Conservation (phyloP, 2,113 vertebrate genomes). For the Carollia perspicillata region DNA sequence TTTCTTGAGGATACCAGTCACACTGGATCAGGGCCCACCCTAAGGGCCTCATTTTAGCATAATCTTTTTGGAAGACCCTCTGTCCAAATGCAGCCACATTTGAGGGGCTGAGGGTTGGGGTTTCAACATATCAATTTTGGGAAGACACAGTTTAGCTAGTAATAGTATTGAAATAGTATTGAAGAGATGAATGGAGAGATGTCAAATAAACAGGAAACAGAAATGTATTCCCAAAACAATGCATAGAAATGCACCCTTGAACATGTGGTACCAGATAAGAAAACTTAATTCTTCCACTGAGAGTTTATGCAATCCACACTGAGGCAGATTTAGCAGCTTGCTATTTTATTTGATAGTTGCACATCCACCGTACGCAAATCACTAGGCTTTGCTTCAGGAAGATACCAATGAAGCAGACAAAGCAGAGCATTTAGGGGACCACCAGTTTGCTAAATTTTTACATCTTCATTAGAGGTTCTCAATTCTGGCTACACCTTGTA, state of each 20-base stretch:
- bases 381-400: background rate
- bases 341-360: conserved; percentile 24
- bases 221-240: background rate
- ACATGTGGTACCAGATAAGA: background rate
- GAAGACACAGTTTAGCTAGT: background rate
- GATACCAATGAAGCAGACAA: background rate
- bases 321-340: background rate
- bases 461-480: background rate
- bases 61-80: background rate
- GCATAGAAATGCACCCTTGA: background rate
- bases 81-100: background rate
- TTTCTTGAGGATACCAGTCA: background rate
- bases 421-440: background rate
- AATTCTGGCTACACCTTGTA: background rate
- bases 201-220: background rate
- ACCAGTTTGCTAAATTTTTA: background rate
- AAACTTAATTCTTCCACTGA: background rate
- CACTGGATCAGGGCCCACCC: background rate
- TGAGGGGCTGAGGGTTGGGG: background rate
- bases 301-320: background rate
- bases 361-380: background rate
- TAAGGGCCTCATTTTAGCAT: background rate
- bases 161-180: background rate
- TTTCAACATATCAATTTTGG: background rate
- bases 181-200: background rate